phyloP scores from a whole-genome alignment of 2,888 invertebrate species.

The Sturmia bella region DNA sequence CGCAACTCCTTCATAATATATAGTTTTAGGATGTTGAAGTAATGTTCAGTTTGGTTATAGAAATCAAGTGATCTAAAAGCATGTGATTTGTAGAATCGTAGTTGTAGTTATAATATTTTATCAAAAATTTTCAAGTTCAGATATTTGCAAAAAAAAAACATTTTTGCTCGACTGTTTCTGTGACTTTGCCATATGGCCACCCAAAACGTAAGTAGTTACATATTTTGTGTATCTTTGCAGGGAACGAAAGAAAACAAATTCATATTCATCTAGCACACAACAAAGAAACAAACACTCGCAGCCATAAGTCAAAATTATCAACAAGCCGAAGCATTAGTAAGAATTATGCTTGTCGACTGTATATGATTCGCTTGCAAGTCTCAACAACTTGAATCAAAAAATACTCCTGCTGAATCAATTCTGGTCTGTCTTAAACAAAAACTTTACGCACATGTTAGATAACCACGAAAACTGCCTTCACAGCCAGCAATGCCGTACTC shows the following conservation, averaged over 20 bases:
- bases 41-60: too few species aligned
- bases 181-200: conserved; percentile 61
- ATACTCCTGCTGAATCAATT: conserved; percentile 31
- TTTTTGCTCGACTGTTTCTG: too few species aligned
- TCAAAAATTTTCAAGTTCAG: too few species aligned
- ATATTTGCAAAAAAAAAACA: too few species aligned
- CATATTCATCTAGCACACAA: conserved; percentile 58
- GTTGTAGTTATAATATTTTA: too few species aligned
- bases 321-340: conserved; percentile 75
- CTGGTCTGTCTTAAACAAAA: conserved; percentile 43
- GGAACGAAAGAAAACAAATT: neutral
- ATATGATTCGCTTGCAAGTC: conserved; percentile 63
- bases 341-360: conserved; percentile 72
- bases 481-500: conserved; percentile 1
- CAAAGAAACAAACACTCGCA: conserved; percentile 60
- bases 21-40: too few species aligned
- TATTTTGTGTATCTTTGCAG: conserved; percentile 6
- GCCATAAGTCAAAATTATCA: conserved; percentile 81
- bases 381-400: conserved; percentile 52
- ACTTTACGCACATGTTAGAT: neutral
- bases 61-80: too few species aligned
- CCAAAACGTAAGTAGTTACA: conserved; percentile 56
- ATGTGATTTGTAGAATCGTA: too few species aligned
- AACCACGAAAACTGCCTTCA: conserved; percentile 32
- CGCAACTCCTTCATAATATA: too few species aligned